Evolutionary conservation across 2,888 invertebrate species (phyloP), one percentile per base, ranked within the genome.

Genomic region (Creontiades dilutus): DNA sequence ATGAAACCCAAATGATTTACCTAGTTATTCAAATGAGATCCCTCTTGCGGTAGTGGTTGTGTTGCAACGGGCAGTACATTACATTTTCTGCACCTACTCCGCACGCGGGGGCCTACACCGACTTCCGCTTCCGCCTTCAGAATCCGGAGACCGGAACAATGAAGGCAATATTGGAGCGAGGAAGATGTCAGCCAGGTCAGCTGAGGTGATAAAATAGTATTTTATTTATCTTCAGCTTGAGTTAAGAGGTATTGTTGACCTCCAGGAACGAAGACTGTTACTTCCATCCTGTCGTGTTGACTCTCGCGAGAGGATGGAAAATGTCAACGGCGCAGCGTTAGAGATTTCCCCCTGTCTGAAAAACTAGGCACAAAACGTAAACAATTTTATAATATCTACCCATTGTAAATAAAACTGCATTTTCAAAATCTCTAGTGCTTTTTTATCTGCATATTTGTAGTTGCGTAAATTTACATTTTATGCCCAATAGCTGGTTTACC

Each of bases 221-320:
- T 61, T 19, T 61, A n/a, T 16, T 14, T 61, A 61, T 61, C 16
- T 19, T 61, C 61, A 19, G 61, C 52, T 2, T 52, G 52, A 52
- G 52, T 52, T 61, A 19, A 61, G 19, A 19, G 61, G 61, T 61
- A 61, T 61, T 61, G 61, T 61, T 61, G 19, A 61, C 61, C 61
- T 61, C 19, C 9, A 19, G 19, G 19, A 9, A 61, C 61, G n/a
- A 61, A 61, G 61, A 19, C 37, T 7, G 37, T 37, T 37, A 2
- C 37, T n/a, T n/a, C 37, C 3, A 37, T 7, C 37, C 37, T 37
- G 3, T 37, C 37, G 3, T 2, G 37, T 37, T 37, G 7, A 37
- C 37, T 37, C 37, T 7, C 37, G 2, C 7, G 37, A 37, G 37
- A 37, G 37, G 7, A 37, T 37, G 37, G 37, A 37, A 37, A 37